phyloP scores from a whole-genome alignment of 1,140 invertebrate genomes.

The Meloidogyne floridensis region DNA sequence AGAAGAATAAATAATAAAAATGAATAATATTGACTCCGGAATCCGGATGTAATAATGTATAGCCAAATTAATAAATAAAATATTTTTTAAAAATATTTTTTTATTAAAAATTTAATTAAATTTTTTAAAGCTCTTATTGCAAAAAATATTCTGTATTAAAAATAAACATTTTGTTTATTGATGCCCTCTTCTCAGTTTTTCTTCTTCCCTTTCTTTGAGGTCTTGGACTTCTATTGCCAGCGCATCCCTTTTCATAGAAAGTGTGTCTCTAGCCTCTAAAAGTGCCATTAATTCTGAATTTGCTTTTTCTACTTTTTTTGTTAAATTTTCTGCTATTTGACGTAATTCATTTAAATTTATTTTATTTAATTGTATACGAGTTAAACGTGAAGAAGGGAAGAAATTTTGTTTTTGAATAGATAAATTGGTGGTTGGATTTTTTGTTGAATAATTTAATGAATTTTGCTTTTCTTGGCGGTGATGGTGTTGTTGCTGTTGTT shows the following conservation, averaged over 20 bases:
- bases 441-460: not conserved
- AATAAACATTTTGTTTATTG: too few species aligned
- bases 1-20: too few species aligned
- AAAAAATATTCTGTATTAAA: too few species aligned
- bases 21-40: too few species aligned
- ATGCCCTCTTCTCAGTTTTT: not conserved
- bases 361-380: slow-evolving; percentile 28
- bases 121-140: too few species aligned
- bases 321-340: slow-evolving; percentile 6
- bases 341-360: slow-evolving; percentile 9
- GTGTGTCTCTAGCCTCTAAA: slow-evolving; percentile 28
- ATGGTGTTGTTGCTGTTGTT: too few species aligned
- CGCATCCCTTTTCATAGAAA: slow-evolving; percentile 36
- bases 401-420: not conserved
- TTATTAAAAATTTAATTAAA: too few species aligned
- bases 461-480: too few species aligned
- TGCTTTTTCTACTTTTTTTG: slow-evolving; percentile 14
- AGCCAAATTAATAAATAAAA: too few species aligned
- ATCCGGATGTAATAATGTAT: too few species aligned
- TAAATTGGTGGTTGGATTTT: not conserved
- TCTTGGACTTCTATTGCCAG: slow-evolving; percentile 32
- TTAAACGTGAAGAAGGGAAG: not conserved
- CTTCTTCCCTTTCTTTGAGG: slow-evolving; percentile 13
- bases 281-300: slow-evolving; percentile 30
- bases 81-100: too few species aligned